These are phyloP conservation scores for Physella acuta DNA, from an alignment of 1,140 invertebrate genomes.

Conservation along the genomic window DNA sequence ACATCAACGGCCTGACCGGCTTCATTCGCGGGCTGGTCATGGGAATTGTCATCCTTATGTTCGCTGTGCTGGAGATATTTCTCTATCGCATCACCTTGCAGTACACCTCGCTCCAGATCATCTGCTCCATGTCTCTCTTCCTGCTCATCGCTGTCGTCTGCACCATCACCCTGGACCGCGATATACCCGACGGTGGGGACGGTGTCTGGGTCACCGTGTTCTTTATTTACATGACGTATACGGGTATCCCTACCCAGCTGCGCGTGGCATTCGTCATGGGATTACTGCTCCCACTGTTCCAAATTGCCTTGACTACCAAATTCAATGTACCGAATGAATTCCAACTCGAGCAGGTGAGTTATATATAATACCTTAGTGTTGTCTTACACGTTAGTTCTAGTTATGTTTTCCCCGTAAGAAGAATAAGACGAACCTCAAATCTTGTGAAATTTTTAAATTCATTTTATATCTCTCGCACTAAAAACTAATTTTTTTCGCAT, in stretches of 20 bases:
- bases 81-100: conserved; percentile 10
- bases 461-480: too few species aligned
- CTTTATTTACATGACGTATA: conserved; percentile 25
- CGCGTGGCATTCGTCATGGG: conserved; percentile 2
- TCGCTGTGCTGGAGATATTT: neutral
- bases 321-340: neutral
- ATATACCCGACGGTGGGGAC: neutral
- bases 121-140: neutral
- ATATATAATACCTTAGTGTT: too few species aligned
- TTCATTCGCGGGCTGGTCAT: neutral
- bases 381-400: neutral
- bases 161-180: conserved; percentile 11
- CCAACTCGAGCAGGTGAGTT: neutral
- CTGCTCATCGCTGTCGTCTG: conserved; percentile 10
- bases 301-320: neutral
- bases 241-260: conserved; percentile 12
- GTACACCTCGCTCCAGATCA: neutral
- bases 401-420: too few species aligned
- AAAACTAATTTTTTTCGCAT: too few species aligned
- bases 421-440: too few species aligned
- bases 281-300: neutral
- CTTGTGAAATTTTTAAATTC: too few species aligned
- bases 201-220: conserved; percentile 18
- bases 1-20: neutral
- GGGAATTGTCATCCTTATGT: conserved; percentile 3